A percentile compares a stretch with the other conserved stretches of the same genome.
These are phyloP conservation scores for Colletes latitarsis DNA, from an alignment of 1,140 invertebrate species.

Conservation along the genomic window DNA sequence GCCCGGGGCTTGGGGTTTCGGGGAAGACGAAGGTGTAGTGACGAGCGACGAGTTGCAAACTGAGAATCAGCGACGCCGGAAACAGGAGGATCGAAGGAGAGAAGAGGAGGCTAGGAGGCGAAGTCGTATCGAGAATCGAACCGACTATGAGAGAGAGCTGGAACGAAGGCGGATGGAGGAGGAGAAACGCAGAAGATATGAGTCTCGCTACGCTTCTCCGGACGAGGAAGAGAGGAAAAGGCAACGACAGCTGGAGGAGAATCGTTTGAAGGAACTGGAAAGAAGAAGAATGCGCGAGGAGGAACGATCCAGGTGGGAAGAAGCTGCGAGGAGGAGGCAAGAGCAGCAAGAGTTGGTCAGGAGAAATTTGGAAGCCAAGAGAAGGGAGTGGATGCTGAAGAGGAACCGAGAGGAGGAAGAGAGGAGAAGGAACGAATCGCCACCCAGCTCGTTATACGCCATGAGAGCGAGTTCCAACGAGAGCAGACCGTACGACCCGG, in stretches of 20 bases:
- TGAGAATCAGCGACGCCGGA: conserved; percentile 41
- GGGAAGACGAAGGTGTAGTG: conserved; percentile 69
- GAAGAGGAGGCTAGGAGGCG: conserved; percentile 41
- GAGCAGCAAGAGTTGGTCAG: conserved; percentile 12
- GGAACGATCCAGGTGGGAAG: background rate
- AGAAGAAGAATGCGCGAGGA: background rate
- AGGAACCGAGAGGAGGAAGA: conserved; percentile 21
- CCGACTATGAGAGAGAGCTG: conserved; percentile 40
- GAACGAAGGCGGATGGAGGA: background rate
- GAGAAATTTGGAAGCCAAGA: conserved; percentile 33
- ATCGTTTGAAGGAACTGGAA: background rate
- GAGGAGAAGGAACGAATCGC: conserved; percentile 4
- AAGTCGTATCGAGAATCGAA: conserved; percentile 10
- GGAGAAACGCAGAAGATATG: background rate
- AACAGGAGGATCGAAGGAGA: conserved; percentile 49
- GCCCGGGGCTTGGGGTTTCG: conserved; percentile 70
- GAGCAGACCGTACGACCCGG: background rate
- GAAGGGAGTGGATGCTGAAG: conserved; percentile 43
- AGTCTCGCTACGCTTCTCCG: background rate
- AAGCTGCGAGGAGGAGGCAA: conserved; percentile 6
- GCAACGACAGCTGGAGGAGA: background rate
- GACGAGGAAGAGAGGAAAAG: background rate
- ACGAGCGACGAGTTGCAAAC: conserved; percentile 59
- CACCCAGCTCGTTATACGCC: conserved; percentile 13
- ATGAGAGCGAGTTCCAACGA: background rate